Base-by-base conservation (phyloP, 2,797 vertebrate species). In the Takifugu ocellatus region DNA sequence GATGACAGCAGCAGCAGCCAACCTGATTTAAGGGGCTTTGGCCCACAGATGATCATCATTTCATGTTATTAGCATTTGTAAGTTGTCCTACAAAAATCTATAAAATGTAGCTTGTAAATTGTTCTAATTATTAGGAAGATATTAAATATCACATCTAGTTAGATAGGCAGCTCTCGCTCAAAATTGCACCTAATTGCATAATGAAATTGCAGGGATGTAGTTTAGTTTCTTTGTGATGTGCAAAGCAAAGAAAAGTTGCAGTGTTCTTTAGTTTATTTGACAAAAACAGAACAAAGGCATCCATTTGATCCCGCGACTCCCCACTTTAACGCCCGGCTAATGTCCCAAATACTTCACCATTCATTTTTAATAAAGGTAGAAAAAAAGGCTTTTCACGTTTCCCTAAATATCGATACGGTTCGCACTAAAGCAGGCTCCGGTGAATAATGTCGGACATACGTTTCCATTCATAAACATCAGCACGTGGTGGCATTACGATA, bases 231-330 rank as follows among this genome's bases (percentile, higher is more conserved):
- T 17, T 52, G 21, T 25, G 47, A 67, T 33, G 16, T 50, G 5
- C 65, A 69, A 70, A 60, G 31, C 73, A 17, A 61, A 45, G 29
- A 51, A 21, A 57, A 66, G 75, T 67, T 17, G 17, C 57, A 49
- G 42, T 24, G 55, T 67, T 78, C 66, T 77, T 70, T 76, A 79
- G 78, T 90, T 90, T 89, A 90, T 90, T 90, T 86, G 78, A 89
- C 77, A 86, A 87, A 90, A 84, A 66, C 84, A 89, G 84, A 88
- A 78, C 79, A 84, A 89, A 89, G 85, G 77, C 77, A 83, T 89
- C 77, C 77, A 74, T 69, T 83, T 82, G 63, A 83, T 75, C 62
- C 78, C 74, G 81, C 67, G 75, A 84, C 78, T 86, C 59, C 87
- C 56, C 50, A 84, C 66, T 70, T 69, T 76, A 54, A 80, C 71